phyloP scores from a whole-genome alignment of 2,113 vertebrate genomes.

The Pitta sordida region DNA sequence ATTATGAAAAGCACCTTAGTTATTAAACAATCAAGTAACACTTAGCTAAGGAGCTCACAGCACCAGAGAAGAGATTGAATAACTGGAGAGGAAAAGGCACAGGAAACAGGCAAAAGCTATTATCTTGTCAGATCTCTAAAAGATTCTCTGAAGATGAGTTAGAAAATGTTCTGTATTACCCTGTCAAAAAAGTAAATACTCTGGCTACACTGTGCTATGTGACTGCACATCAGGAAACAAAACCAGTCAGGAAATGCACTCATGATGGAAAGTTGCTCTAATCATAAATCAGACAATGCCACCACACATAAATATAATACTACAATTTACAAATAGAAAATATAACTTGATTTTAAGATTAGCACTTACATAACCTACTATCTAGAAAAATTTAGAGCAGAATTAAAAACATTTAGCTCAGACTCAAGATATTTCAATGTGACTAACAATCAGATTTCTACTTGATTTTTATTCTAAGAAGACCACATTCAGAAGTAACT shows the following conservation, averaged over 20 bases:
- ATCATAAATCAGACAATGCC: neutral
- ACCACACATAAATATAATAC: neutral
- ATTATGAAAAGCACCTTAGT: slow-evolving; percentile 51
- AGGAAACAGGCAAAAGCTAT: slow-evolving; percentile 55
- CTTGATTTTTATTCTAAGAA: neutral
- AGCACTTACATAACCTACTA: neutral
- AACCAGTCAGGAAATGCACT: neutral
- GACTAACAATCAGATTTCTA: neutral
- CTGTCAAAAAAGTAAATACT: slow-evolving; percentile 53
- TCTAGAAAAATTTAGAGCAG: neutral
- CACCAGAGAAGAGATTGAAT: slow-evolving; percentile 46
- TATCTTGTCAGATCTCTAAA: slow-evolving; percentile 53
- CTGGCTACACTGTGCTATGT: neutral
- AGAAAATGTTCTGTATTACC: slow-evolving; percentile 54
- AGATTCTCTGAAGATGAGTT: slow-evolving; percentile 62
- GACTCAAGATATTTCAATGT: neutral
- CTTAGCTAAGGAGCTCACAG: slow-evolving; percentile 58
- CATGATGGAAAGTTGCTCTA: neutral
- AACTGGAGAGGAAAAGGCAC: slow-evolving; percentile 54
- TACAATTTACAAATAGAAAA: neutral
- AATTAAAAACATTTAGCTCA: neutral
- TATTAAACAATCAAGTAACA: slow-evolving; percentile 66
- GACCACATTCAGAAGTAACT: neutral
- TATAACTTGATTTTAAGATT: neutral
- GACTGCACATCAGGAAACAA: neutral